These are phyloP conservation scores for Epicauta chinensis DNA, from an alignment of 1,140 invertebrate species.

Conservation along the genomic window DNA sequence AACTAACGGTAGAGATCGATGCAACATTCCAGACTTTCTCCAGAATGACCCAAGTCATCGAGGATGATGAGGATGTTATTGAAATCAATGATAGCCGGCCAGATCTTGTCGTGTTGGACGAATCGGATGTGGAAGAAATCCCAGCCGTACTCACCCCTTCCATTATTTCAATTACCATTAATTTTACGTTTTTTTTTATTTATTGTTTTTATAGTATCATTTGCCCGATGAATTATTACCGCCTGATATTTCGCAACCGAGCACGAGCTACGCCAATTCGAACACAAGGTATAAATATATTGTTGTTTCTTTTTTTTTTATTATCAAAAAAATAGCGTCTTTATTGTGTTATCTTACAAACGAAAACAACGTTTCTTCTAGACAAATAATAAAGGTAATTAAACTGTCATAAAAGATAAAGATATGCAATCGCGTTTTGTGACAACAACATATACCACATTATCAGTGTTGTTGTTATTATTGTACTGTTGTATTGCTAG, in stretches of 20 bases:
- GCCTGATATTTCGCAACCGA: not conserved
- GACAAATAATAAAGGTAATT: not conserved
- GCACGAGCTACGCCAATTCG: not conserved
- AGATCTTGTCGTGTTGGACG: constrained; percentile 7
- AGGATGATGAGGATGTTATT: too few relatives aligned
- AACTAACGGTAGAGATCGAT: too few relatives aligned
- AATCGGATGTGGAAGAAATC: constrained; percentile 3
- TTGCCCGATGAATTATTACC: not conserved
- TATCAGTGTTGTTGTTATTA: not conserved
- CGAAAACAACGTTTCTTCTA: too few relatives aligned
- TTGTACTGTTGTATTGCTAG: too few relatives aligned
- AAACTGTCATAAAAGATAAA: not conserved
- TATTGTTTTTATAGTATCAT: not conserved
- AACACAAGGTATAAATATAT: too few relatives aligned
- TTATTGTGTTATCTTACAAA: too few relatives aligned
- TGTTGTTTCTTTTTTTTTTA: too few relatives aligned
- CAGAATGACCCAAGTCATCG: too few relatives aligned
- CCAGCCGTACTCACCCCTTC: too few relatives aligned
- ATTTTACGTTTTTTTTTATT: not conserved
- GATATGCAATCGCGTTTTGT: not conserved
- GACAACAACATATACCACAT: not conserved
- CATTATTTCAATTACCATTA: not conserved
- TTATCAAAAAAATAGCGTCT: too few relatives aligned
- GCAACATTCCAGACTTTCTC: too few relatives aligned
- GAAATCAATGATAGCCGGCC: too few relatives aligned